phyloP scores from a whole-genome alignment of 1,140 invertebrate genomes.

The Berghia stephanieae region DNA sequence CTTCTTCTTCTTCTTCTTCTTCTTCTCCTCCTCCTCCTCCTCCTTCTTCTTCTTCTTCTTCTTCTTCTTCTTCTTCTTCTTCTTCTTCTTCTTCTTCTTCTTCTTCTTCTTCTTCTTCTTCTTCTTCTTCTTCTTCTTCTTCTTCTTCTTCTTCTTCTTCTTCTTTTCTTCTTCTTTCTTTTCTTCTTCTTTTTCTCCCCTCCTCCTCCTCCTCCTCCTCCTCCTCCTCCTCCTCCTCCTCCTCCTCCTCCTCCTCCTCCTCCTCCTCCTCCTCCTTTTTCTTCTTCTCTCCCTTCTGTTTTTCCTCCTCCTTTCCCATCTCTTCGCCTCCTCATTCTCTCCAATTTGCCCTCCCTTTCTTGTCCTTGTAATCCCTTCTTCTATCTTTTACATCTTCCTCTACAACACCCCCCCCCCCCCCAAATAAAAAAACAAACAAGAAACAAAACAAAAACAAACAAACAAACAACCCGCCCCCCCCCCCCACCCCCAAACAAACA shows the following conservation, averaged over 20 bases:
- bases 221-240: not conserved
- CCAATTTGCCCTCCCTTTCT: not conserved
- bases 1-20: not conserved
- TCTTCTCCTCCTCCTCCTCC: not conserved
- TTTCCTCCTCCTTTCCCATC: too few species aligned
- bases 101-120: not conserved
- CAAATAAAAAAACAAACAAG: too few species aligned
- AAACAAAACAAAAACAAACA: too few species aligned
- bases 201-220: not conserved
- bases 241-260: not conserved
- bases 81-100: too few species aligned
- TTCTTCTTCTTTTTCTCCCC: not conserved
- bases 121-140: not conserved
- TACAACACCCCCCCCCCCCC: not conserved
- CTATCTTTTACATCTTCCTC: not conserved
- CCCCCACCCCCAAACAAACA: too few species aligned
- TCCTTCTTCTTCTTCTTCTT: not conserved
- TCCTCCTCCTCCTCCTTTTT: not conserved
- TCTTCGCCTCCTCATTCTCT: not conserved
- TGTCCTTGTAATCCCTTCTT: not conserved
- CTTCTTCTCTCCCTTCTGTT: not conserved
- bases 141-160: not conserved
- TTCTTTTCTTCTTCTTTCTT: not conserved
- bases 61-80: not conserved
- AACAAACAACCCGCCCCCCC: too few species aligned